A percentile compares a stretch with the other conserved stretches of the same genome.
phyloP scores from a whole-genome alignment of 2,113 vertebrate species.

The Microtus oregoni region DNA sequence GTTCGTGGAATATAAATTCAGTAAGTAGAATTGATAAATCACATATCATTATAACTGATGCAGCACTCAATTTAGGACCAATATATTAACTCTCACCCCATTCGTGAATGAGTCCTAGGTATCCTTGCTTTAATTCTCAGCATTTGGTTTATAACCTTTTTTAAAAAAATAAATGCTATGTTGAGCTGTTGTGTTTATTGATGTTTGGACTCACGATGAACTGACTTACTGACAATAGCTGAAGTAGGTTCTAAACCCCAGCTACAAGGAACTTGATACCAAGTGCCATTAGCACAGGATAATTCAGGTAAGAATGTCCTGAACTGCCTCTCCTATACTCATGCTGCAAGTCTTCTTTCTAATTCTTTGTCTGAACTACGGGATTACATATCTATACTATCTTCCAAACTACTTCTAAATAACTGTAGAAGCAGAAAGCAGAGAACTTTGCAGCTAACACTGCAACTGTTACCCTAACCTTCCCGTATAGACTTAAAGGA shows the following conservation, averaged over 20 bases:
- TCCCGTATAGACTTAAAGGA: background rate
- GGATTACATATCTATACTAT: background rate
- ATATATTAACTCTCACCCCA: background rate
- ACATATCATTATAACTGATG: background rate
- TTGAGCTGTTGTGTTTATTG: background rate
- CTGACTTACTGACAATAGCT: background rate
- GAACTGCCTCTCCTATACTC: background rate
- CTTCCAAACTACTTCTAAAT: background rate
- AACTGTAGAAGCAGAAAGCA: background rate
- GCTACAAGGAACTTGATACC: background rate
- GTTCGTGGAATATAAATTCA: background rate
- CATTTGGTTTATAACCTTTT: background rate
- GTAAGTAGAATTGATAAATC: background rate
- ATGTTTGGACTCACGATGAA: background rate
- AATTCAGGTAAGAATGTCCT: background rate
- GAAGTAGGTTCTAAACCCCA: background rate
- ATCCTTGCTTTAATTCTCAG: background rate
- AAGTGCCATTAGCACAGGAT: background rate
- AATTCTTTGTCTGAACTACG: background rate
- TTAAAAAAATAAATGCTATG: background rate
- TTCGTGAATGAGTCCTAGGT: background rate
- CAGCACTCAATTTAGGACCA: background rate
- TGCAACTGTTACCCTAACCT: background rate
- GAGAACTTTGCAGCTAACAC: background rate
- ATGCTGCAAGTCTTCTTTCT: background rate